These are phyloP conservation scores for Drosophila emarginata DNA, from an alignment of 2,888 invertebrate genomes.

Conservation along the genomic window DNA sequence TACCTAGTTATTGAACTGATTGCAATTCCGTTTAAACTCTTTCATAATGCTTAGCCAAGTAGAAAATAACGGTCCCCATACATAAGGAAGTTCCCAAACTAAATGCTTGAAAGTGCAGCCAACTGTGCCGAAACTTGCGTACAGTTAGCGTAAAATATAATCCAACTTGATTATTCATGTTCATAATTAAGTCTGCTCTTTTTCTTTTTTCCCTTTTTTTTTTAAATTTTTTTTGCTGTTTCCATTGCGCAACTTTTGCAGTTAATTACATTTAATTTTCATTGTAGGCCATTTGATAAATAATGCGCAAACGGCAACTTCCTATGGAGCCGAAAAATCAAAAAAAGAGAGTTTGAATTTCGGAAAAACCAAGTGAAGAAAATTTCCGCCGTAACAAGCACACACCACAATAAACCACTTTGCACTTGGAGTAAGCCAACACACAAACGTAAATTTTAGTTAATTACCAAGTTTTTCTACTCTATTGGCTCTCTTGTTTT, in stretches of 20 bases:
- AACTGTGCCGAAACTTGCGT: constrained; percentile 9
- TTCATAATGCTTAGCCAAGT: constrained; percentile 10
- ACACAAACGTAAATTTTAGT: constrained; percentile 25
- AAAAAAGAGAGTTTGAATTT: neutral
- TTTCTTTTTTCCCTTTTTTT: neutral
- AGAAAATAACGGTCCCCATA: constrained; percentile 6
- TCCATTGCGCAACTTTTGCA: constrained; percentile 53
- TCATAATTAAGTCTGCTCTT: constrained; percentile 36
- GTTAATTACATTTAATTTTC: constrained; percentile 68
- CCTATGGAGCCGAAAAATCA: constrained; percentile 41
- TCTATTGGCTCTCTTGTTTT: constrained; percentile 17
- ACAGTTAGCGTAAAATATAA: neutral
- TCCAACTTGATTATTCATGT: constrained; percentile 5
- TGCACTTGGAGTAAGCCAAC: constrained; percentile 33
- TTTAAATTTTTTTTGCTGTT: neutral
- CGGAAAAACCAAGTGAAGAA: constrained; percentile 46
- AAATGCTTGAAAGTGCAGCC: neutral
- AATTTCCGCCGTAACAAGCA: constrained; percentile 33
- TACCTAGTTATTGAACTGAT: neutral
- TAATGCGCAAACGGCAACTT: constrained; percentile 41
- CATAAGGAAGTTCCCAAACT: constrained; percentile 12
- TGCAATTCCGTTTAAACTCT: neutral
- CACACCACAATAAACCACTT: constrained; percentile 55
- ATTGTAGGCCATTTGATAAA: constrained; percentile 62
- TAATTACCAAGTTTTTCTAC: constrained; percentile 41